Conservation (phyloP, 2,797 vertebrate genomes). For the Poecilia gillii region DNA sequence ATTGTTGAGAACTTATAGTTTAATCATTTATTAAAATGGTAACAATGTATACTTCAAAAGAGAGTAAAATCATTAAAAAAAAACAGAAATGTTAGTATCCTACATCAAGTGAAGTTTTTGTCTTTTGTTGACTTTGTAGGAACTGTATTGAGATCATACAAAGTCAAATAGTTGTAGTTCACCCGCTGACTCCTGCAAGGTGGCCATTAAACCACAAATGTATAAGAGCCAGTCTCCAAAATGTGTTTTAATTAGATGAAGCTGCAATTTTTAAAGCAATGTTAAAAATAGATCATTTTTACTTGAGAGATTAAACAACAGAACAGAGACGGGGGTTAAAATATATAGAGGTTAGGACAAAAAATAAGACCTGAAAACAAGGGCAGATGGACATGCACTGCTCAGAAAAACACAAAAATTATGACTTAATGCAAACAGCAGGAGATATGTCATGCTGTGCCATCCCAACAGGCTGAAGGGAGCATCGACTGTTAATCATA, state of each 20-base stretch:
- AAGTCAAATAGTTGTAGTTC: conserved; percentile 23
- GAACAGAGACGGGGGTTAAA: not conserved
- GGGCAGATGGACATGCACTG: conserved; percentile 34
- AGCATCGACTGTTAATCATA: not conserved
- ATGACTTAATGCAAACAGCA: conserved; percentile 57
- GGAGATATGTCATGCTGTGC: conserved; percentile 41
- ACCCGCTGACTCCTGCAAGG: conserved; percentile 7
- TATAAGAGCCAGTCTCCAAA: conserved; percentile 3
- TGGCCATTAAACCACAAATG: not conserved
- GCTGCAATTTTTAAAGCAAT: conserved; percentile 15
- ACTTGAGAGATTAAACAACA: conserved; percentile 10
- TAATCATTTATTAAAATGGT: not conserved
- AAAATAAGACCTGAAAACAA: conserved; percentile 28
- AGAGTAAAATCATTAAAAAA: conserved; percentile 1
- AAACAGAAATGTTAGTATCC: conserved; percentile 33
- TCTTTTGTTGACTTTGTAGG: conserved; percentile 46
- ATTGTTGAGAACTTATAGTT: not conserved
- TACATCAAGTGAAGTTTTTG: conserved; percentile 39
- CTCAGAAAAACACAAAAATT: conserved; percentile 42
- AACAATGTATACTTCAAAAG: conserved; percentile 15
- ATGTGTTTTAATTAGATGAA: conserved; percentile 4
- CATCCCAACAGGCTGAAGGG: not conserved
- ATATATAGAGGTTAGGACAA: conserved; percentile 30
- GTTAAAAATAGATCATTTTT: not conserved
- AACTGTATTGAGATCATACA: conserved; percentile 31